Percentiles rank a stretch among this genome's conserved stretches.
These are phyloP conservation scores for Xenus cinereus DNA, from an alignment of 2,113 vertebrate species.

Conservation along the genomic window DNA sequence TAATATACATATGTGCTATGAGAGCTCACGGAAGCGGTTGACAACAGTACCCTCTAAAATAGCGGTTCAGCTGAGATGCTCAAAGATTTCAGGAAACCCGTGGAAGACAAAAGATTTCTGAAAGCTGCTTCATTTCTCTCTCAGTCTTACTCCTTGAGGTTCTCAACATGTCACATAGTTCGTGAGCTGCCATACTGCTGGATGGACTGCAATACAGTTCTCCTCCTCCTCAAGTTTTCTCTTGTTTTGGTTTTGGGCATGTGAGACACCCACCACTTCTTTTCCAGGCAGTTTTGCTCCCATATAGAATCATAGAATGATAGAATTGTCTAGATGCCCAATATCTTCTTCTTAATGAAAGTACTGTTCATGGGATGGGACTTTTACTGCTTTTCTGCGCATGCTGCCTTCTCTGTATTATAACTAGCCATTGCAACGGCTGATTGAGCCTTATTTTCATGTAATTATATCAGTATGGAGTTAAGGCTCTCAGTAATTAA, in stretches of 20 bases:
- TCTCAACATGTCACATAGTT: background rate
- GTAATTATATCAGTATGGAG: background rate
- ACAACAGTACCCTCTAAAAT: slow-evolving; percentile 10
- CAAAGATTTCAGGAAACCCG: background rate
- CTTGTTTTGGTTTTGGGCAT: background rate
- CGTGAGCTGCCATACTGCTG: background rate
- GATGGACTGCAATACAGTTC: background rate
- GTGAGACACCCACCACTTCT: background rate
- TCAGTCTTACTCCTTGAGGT: background rate
- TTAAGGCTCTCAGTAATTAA: background rate
- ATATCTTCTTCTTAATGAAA: background rate
- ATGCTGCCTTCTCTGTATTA: background rate
- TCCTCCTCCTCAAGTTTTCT: background rate
- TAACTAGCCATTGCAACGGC: background rate
- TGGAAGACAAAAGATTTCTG: background rate
- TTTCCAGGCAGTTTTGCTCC: background rate
- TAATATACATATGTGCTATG: slow-evolving; percentile 33
- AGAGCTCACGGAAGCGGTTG: background rate
- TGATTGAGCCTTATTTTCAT: background rate
- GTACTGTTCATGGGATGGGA: background rate
- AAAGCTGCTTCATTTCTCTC: background rate
- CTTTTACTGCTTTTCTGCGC: background rate
- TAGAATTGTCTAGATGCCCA: background rate
- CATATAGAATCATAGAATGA: background rate
- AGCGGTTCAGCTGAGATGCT: background rate